These are phyloP conservation scores for Frieseomelitta varia DNA, from an alignment of 1,140 invertebrate genomes.

Conservation along the genomic window DNA sequence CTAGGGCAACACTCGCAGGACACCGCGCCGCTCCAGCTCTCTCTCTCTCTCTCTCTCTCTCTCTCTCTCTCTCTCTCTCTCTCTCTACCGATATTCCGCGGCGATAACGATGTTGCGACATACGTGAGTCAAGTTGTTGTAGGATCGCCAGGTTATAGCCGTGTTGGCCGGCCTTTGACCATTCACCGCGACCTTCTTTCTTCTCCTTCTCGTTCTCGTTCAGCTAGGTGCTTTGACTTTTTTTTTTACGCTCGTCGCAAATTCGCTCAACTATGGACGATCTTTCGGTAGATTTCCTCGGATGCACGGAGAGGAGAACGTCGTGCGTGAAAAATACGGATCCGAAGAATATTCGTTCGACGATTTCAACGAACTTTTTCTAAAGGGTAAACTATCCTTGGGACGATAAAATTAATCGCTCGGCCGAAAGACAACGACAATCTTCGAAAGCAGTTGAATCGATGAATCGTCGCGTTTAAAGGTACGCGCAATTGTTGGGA, in stretches of 20 bases:
- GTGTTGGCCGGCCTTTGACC: constrained; percentile 8
- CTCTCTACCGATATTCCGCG: constrained; percentile 38
- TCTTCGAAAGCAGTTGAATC: not conserved
- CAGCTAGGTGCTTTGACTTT: not conserved
- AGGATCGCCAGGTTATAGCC: constrained; percentile 27
- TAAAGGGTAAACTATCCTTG: not conserved
- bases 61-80: no score
- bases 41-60: not conserved
- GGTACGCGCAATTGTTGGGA: constrained; percentile 21
- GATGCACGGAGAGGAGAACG: no score
- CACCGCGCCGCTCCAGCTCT: not conserved
- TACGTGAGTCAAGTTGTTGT: constrained; percentile 38
- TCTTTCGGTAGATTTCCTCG: no score
- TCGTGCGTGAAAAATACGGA: no score
- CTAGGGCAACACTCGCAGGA: constrained; percentile 62
- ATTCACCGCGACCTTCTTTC: not conserved
- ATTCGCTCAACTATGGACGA: no score
- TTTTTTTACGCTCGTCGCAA: not conserved
- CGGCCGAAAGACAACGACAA: no score
- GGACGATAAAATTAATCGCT: not conserved
- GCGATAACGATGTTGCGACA: constrained; percentile 54
- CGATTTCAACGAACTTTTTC: not conserved
- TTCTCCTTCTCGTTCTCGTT: not conserved
- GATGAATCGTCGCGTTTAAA: not conserved
- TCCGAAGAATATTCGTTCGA: not conserved